Evolutionary conservation across 2,888 invertebrate species (phyloP), one percentile per base, ranked within the genome.

Genomic region (Meghimatium bilineatum): DNA sequence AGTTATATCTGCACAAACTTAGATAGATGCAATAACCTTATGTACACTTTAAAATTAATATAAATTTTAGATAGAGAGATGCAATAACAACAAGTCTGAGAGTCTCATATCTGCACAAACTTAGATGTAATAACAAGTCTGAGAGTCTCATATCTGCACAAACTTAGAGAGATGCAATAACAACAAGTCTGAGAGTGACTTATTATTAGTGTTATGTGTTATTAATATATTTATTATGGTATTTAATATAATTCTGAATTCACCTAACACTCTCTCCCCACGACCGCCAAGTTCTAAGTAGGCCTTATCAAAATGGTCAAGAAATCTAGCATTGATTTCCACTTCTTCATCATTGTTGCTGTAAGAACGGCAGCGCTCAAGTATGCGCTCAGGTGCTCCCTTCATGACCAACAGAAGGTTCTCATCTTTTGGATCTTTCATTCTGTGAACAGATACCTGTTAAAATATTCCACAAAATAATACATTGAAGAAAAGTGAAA

Each of bases 381-480:
- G 75, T 29, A 86, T 83, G 17, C 86, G 66, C 49, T 86, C 86
- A 14, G 86, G 86, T 23, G 86, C 86, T 10, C 86, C 86, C 56
- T 86, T 86, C 86, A 86, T 86, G 67, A 86, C 86, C 56, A 86
- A 60, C 52, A 84, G 75, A 20, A 75, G 56, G n/a, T 36, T 67
- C 17, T 29, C 36, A 76, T 80, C 84, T 8, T 38, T 44, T 12
- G 71, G 32, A 14, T 80, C 76, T 23, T 49, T 63, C 1, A 66
- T 32, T 29, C 78, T 80, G 77, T 86, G 86, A 20, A 86, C 20
- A 8, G 86, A 86, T 26, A 86, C 84, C 86, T 85, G 67, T 96
- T 96, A 66, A 95, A 94, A 91, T 56, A 44, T 44, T 44, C 6
- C n/a, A n/a, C n/a, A 44, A 44, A 44, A 44, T 5, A n/a, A 76